Evolutionary conservation across 2,888 invertebrate species (phyloP).

Genomic region (Brachypalpus laphriformis): DNA sequence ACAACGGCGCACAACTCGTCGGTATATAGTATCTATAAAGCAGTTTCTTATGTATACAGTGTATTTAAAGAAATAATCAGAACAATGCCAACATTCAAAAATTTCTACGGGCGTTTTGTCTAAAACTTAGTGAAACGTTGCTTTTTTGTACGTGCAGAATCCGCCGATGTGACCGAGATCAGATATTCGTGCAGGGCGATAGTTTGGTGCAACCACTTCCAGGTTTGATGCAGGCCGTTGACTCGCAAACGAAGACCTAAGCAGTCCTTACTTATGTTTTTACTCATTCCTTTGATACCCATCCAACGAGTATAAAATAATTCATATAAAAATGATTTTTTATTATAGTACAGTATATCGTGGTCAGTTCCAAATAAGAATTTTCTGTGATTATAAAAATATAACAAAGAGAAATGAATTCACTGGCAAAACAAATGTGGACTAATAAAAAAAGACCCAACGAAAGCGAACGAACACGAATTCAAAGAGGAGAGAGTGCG

Average conservation of each 20-base stretch:
- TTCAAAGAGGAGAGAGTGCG: not conserved
- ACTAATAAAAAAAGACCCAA: conserved; percentile 4
- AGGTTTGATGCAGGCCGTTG: conserved; percentile 94
- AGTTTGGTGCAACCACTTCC: conserved; percentile 97
- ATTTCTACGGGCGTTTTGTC: conserved; percentile 20
- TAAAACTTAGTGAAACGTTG: conserved; percentile 76
- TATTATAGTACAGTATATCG: conserved; percentile 17
- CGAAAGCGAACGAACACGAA: conserved; percentile 18
- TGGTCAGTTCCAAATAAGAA: conserved; percentile 1
- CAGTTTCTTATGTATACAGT: conserved; percentile 43
- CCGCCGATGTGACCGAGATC: conserved; percentile 90
- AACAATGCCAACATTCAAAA: conserved; percentile 52
- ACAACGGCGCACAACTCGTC: conserved; percentile 54
- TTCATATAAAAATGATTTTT: conserved; percentile 55
- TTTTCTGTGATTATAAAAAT: conserved; percentile 18
- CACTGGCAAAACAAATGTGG: not conserved
- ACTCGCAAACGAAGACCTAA: conserved; percentile 94
- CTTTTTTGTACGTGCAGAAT: conserved; percentile 84
- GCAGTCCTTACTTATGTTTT: conserved; percentile 82
- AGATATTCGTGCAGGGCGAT: conserved; percentile 94
- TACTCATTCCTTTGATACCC: conserved; percentile 81
- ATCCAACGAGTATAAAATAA: conserved; percentile 77
- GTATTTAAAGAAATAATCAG: conserved; percentile 39
- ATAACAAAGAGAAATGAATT: not conserved
- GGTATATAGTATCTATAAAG: conserved; percentile 52